Evolutionary conservation across 1,140 invertebrate genomes (phyloP).

Genomic region (Berghia stephanieae): DNA sequence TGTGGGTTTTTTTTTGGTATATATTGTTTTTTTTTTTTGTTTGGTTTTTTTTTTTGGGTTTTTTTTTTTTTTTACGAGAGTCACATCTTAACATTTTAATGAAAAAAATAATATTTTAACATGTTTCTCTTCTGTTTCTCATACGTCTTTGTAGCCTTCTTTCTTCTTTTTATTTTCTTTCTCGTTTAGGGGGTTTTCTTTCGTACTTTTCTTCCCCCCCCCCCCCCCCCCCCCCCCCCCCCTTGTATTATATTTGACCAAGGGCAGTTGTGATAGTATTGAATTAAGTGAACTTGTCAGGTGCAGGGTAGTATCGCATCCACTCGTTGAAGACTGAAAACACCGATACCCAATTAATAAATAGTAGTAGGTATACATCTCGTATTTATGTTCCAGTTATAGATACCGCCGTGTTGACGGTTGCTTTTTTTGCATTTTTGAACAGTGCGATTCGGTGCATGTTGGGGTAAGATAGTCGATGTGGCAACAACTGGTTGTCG

Average conservation of each 20-base stretch:
- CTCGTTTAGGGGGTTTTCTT: not conserved
- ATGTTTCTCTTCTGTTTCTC: not conserved
- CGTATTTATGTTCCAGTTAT: not conserved
- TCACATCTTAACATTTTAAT: not conserved
- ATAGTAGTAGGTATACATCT: not conserved
- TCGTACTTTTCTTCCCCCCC: conserved; percentile 1
- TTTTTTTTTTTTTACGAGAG: no score
- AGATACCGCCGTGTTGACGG: no score
- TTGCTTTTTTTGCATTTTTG: no score
- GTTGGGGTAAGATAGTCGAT: no score
- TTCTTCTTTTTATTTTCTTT: not conserved
- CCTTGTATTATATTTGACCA: not conserved
- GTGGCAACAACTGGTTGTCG: no score
- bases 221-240: not conserved
- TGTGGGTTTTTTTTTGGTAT: no score
- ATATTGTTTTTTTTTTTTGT: no score
- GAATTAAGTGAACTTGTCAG: not conserved
- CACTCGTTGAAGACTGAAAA: not conserved
- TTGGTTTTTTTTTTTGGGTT: no score
- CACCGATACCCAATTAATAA: not conserved
- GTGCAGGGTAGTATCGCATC: not conserved
- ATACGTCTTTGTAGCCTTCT: not conserved
- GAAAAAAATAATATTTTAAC: not conserved
- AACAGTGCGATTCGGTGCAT: no score
- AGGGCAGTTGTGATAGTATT: not conserved